Evolutionary conservation across 2,888 invertebrate species (phyloP).

Genomic region (Mythimna impura): DNA sequence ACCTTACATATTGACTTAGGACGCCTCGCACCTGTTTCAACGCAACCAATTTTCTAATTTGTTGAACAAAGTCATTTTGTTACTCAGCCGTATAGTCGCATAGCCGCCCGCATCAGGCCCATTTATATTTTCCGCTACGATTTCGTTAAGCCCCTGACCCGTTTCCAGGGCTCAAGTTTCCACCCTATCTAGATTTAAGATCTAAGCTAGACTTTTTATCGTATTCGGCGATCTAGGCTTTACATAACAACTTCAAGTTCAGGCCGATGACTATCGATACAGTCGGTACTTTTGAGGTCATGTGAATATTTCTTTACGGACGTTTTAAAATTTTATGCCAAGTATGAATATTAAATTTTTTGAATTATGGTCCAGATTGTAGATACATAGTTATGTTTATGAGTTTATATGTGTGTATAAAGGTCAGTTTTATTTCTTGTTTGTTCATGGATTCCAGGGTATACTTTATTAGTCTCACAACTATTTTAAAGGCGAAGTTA

Average conservation of each 20-base stretch:
- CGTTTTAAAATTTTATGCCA: slow-evolving; percentile 59
- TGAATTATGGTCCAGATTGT: slow-evolving; percentile 52
- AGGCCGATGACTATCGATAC: slow-evolving; percentile 75
- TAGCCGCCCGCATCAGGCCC: slow-evolving; percentile 43
- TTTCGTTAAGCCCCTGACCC: slow-evolving; percentile 80
- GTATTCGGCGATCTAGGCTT: slow-evolving; percentile 74
- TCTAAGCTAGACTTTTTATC: slow-evolving; percentile 81
- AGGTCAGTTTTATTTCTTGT: slow-evolving; percentile 13
- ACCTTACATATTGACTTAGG: slow-evolving; percentile 64
- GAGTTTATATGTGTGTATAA: slow-evolving; percentile 12
- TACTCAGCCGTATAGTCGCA: slow-evolving; percentile 15
- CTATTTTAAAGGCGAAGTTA: no score
- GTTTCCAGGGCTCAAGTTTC: slow-evolving; percentile 79
- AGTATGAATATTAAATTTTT: slow-evolving; percentile 55
- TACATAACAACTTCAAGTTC: slow-evolving; percentile 79
- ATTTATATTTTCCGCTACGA: slow-evolving; percentile 64
- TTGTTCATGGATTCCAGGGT: slow-evolving; percentile 3
- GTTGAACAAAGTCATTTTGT: slow-evolving; percentile 53
- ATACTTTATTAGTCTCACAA: neutral
- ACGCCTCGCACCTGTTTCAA: slow-evolving; percentile 60
- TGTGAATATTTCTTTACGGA: slow-evolving; percentile 58
- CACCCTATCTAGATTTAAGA: slow-evolving; percentile 79
- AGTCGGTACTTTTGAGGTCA: slow-evolving; percentile 64
- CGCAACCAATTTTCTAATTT: slow-evolving; percentile 58
- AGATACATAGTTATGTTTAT: slow-evolving; percentile 45